A percentile compares a stretch with the other conserved stretches of the same genome.
These are phyloP conservation scores for Theristicus caerulescens DNA, from an alignment of 2,113 vertebrate species.

Conservation along the genomic window DNA sequence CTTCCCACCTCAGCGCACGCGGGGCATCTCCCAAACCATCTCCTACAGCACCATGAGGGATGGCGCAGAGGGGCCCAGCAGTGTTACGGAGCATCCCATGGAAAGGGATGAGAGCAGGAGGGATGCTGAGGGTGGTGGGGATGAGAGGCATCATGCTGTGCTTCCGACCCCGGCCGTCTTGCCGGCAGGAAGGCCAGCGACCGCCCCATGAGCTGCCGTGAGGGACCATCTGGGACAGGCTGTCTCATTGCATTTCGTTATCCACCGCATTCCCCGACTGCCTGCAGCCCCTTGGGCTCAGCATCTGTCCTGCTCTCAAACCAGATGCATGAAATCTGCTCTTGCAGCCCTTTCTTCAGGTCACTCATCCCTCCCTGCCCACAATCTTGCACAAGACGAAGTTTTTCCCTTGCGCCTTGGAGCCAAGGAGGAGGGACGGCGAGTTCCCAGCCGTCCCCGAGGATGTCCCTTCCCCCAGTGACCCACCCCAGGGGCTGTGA, in stretches of 20 bases:
- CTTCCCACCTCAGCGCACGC: neutral
- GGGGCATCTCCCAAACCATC: neutral
- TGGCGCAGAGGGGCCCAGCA: too few species aligned
- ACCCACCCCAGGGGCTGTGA: neutral
- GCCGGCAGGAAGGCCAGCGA: fast-evolving
- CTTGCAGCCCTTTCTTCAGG: neutral
- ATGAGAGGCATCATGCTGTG: neutral
- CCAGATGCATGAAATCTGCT: neutral
- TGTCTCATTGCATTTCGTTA: neutral
- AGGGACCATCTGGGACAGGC: neutral
- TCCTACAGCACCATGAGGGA: fast-evolving
- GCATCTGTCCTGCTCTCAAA: neutral
- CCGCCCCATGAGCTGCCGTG: fast-evolving
- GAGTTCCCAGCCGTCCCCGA: fast-evolving
- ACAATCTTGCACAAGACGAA: neutral
- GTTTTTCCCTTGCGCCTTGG: too few species aligned
- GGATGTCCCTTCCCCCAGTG: neutral
- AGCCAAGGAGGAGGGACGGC: fast-evolving
- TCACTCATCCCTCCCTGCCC: neutral
- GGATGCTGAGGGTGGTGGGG: neutral
- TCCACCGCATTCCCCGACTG: fast-evolving
- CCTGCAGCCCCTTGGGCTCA: neutral
- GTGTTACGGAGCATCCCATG: fast-evolving
- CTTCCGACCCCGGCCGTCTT: fast-evolving
- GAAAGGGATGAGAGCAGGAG: neutral